Evolutionary conservation across 2,888 invertebrate species (phyloP).

Genomic region (Syrista parreyssii): DNA sequence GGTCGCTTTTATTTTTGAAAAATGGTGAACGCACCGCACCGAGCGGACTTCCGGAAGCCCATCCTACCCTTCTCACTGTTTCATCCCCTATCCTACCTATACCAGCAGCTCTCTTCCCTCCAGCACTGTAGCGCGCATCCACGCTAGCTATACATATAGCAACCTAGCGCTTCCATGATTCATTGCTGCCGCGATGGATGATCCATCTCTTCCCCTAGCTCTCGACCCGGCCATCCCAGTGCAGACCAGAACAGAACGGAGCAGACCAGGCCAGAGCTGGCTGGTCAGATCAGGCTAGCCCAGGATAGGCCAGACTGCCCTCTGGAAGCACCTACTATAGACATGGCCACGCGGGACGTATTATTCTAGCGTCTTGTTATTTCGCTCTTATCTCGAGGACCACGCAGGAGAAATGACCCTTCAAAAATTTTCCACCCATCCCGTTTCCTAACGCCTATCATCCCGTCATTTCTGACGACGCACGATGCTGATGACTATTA

Average conservation of each 20-base stretch:
- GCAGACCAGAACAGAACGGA: conserved; percentile 17
- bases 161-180: conserved; percentile 60
- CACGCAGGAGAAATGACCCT: conserved; percentile 27
- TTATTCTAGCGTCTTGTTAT: conserved; percentile 47
- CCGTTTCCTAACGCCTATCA: no score
- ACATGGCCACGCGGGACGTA: conserved; percentile 34
- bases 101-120: conserved; percentile 71
- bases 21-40: conserved; percentile 57
- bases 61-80: conserved; percentile 39
- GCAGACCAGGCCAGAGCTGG: conserved; percentile 31
- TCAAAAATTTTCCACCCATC: not conserved
- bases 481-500: not conserved
- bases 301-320: conserved; percentile 16
- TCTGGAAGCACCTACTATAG: not conserved
- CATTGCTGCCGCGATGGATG: conserved; percentile 65
- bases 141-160: conserved; percentile 42
- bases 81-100: conserved; percentile 70
- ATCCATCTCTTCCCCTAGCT: conserved; percentile 62
- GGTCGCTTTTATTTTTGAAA: conserved; percentile 63
- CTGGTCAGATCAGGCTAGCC: conserved; percentile 2
- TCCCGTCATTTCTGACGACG: not conserved
- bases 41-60: conserved; percentile 60
- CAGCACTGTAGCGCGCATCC: conserved; percentile 66
- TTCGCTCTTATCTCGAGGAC: conserved; percentile 33
- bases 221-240: conserved; percentile 18